A percentile compares a stretch with the other conserved stretches of the same genome.
Conservation (phyloP, 2,888 invertebrate genomes). For the Macrosoma leucophasiata region DNA sequence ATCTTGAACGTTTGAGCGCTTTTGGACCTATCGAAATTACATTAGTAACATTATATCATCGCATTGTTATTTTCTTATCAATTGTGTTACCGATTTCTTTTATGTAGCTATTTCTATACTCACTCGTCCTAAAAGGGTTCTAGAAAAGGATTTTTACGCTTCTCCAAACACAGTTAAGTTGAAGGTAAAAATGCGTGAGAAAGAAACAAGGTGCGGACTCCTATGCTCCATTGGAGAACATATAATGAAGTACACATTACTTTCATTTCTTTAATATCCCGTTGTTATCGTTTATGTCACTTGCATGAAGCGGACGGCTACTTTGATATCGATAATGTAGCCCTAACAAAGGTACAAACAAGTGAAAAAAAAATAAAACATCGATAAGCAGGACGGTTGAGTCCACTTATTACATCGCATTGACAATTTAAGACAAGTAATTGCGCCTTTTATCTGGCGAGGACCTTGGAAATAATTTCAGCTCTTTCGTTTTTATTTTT, state of each 20-base stretch:
- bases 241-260: slow-evolving; percentile 50
- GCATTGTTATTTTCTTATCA: slow-evolving; percentile 6
- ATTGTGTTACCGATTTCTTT: slow-evolving; percentile 29
- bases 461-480: slow-evolving; percentile 54
- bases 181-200: slow-evolving; percentile 50
- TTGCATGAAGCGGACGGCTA: not conserved
- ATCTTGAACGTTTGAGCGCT: not conserved
- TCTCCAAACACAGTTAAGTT: slow-evolving; percentile 35
- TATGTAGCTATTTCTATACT: slow-evolving; percentile 32
- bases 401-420: slow-evolving; percentile 30
- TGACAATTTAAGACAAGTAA: slow-evolving; percentile 47
- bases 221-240: slow-evolving; percentile 40
- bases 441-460: slow-evolving; percentile 51
- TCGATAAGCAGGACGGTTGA: slow-evolving; percentile 6
- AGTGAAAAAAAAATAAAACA: slow-evolving; percentile 11
- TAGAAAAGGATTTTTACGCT: slow-evolving; percentile 42
- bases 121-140: slow-evolving; percentile 44
- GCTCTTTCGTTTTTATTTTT: slow-evolving; percentile 58
- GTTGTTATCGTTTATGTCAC: slow-evolving; percentile 9
- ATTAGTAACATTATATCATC: slow-evolving; percentile 5
- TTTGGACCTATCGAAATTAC: slow-evolving; percentile 5
- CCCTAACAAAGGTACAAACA: slow-evolving; percentile 9
- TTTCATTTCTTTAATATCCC: slow-evolving; percentile 48
- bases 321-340: slow-evolving; percentile 8
- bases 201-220: slow-evolving; percentile 50